phyloP scores from a whole-genome alignment of 2,888 invertebrate genomes.

The Xanthia togata region DNA sequence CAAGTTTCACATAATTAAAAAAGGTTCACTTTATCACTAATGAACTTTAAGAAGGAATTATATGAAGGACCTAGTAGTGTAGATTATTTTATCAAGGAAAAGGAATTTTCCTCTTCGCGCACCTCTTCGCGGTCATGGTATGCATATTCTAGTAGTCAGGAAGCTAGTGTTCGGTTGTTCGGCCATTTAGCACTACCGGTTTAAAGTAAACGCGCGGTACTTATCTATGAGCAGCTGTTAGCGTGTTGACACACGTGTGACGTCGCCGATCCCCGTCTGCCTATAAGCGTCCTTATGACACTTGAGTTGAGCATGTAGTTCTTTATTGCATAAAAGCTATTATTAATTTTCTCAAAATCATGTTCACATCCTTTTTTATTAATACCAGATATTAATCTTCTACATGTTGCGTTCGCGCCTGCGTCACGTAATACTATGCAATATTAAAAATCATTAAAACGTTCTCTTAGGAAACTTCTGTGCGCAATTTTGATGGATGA shows the following conservation, averaged over 20 bases:
- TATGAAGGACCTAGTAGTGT: not conserved
- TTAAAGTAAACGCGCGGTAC: slow-evolving; percentile 60
- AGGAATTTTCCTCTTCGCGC: slow-evolving; percentile 56
- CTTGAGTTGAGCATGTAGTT: not conserved
- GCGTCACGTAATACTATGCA: slow-evolving; percentile 29
- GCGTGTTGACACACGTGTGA: slow-evolving; percentile 61
- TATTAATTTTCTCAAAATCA: slow-evolving; percentile 3
- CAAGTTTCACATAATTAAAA: slow-evolving; percentile 31
- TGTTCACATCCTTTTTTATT: slow-evolving; percentile 2
- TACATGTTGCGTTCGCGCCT: slow-evolving; percentile 8
- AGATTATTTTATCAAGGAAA: slow-evolving; percentile 29
- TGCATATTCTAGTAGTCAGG: slow-evolving; percentile 63
- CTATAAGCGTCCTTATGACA: slow-evolving; percentile 10
- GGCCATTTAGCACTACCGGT: slow-evolving; percentile 59
- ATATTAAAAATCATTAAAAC: slow-evolving; percentile 38
- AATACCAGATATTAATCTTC: slow-evolving; percentile 1
- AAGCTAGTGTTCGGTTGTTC: slow-evolving; percentile 57
- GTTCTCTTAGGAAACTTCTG: slow-evolving; percentile 56
- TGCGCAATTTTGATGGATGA: slow-evolving; percentile 63
- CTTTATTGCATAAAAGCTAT: slow-evolving; percentile 2
- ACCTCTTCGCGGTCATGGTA: slow-evolving; percentile 29
- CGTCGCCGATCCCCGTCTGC: slow-evolving; percentile 39
- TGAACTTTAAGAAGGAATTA: slow-evolving; percentile 17
- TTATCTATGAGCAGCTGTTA: slow-evolving; percentile 70
- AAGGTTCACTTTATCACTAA: slow-evolving; percentile 13